Base-by-base conservation (phyloP, 2,797 vertebrate species). In the Protonibea diacanthus region DNA sequence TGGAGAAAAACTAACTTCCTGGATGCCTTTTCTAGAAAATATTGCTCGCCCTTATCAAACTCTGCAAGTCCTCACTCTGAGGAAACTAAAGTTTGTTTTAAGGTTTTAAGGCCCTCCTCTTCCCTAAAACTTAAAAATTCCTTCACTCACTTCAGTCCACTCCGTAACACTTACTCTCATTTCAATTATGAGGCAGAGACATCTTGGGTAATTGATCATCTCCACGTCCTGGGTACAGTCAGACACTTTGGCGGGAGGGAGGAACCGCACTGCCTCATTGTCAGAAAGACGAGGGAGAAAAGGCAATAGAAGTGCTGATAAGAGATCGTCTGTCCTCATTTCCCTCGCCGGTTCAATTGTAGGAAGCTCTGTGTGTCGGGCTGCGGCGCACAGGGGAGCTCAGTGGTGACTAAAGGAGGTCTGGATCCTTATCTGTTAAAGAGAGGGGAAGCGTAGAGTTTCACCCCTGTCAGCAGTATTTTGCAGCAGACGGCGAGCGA, bases 371-470 rank as follows among this genome's bases (percentile, higher is more conserved):
- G 45, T 49, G 77, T 82, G 78, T 72, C 65, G 29, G 55, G 78
- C 71, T 81, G 81, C 25, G 14, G 68, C 69, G n/a, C 68, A 60
- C 4, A 0, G 58, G 67, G 82, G 75, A 73, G 78, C 84, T 83
- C 53, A 3, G 51, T 20, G 79, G 85, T 76, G 82, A 90, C 85
- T 71, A 48, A 72, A 86, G 74, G 82, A 85, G 71, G 75, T 83
- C 77, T 82, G 83, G 90, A 87, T 91, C 84, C 69, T 91, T 91
- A 93, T 93, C 91, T 83, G 85, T 60, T 51, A 70, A 82, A 86
- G 49, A 72, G 67, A 76, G 51, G 64, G 57, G 78, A 85, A 68
- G 81, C 48, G n/a, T 89, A 7, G 64, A 73, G 63, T 91, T 90
- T 88, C 84, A 47, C 48, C 57, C 55, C 56, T 21, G 82, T 93